Evolutionary conservation across 2,888 invertebrate species (phyloP).

Genomic region (Nesidiocoris tenuis): DNA sequence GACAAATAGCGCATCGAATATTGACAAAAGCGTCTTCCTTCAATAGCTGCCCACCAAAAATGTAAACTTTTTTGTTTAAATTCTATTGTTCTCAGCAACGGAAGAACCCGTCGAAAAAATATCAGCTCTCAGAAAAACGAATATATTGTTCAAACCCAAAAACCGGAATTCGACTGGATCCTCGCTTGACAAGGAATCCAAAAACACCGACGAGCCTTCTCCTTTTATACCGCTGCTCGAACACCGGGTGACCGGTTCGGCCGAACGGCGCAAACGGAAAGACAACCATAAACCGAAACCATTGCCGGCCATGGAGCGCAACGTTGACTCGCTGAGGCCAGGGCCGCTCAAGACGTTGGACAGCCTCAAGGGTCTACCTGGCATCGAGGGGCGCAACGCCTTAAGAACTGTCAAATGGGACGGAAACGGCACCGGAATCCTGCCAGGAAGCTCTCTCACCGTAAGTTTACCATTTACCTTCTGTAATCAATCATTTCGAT

Average conservation of each 20-base stretch:
- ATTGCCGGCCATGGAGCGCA: neutral
- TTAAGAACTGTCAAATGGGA: conserved; percentile 52
- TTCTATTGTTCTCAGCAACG: neutral
- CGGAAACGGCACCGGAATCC: conserved; percentile 64
- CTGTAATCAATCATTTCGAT: neutral
- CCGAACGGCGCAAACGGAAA: conserved; percentile 27
- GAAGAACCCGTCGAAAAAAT: conserved; percentile 18
- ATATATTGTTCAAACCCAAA: conserved; percentile 25
- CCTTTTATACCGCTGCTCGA: neutral
- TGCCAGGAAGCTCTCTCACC: conserved; percentile 64
- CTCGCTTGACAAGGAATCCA: conserved; percentile 7
- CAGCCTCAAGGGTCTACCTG: conserved; percentile 35
- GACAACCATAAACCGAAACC: conserved; percentile 9
- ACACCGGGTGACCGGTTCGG: neutral
- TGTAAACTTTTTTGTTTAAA: too few relatives aligned
- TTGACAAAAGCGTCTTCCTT: too few relatives aligned
- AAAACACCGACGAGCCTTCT: neutral
- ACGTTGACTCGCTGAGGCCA: neutral
- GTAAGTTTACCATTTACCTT: conserved; percentile 50
- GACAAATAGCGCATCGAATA: too few relatives aligned
- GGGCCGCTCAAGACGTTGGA: conserved; percentile 22
- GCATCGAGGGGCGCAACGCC: conserved; percentile 55
- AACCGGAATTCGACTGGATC: neutral
- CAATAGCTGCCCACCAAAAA: too few relatives aligned
- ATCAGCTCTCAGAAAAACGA: conserved; percentile 21